Base-by-base conservation (phyloP, 2,888 invertebrate species). In the Mimumesa dahlbomi region DNA sequence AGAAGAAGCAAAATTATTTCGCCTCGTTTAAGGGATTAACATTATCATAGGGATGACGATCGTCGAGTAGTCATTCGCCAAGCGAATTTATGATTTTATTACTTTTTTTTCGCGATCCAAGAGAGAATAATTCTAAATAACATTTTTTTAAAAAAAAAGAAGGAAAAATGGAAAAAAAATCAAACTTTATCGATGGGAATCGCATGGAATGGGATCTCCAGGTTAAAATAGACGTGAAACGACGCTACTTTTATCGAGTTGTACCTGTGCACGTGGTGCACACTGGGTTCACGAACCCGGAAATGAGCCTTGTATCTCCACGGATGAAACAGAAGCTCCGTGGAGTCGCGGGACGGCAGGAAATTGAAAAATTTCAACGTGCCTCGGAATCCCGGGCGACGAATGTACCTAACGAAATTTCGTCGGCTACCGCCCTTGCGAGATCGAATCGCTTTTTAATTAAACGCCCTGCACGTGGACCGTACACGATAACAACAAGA, bases 301-400 rank as follows among this genome's bases (percentile, higher is more conserved):
- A 77, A 74, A 77, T 71, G 68, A 71, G 74, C 38, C 54, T 61
- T 38, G 58, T 67, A 67, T 71, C 67, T 62, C 31, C 34, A 57
- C 25, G 36, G 38, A 34, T 53, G 57, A 77, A 61, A 74, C 70
- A 57, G 42, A 61, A 49, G 52, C 50, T 6, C 13, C 38, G 43
- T 2, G 25, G 62, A 61, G 64, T 59, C 61, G 43, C 16, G 31
- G 18, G 57, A 31, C 25, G 34, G 31, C 65, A 43, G 78, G 78
- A 77, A 77, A 77, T 78, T 69, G 69, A 72, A 77, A 72, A 78
- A 75, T 78, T 63, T 50, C 54, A n/a, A 48, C 54, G 46, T 48
- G 36, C 36, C 14, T 29, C 22, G 36, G 13, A 31, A 13, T 36
- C 49, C 49, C 29, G 38, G 42, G 53, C 48, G 43, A 48, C 63